phyloP scores from a whole-genome alignment of 2,888 invertebrate species.

The Uloborus plumipes region DNA sequence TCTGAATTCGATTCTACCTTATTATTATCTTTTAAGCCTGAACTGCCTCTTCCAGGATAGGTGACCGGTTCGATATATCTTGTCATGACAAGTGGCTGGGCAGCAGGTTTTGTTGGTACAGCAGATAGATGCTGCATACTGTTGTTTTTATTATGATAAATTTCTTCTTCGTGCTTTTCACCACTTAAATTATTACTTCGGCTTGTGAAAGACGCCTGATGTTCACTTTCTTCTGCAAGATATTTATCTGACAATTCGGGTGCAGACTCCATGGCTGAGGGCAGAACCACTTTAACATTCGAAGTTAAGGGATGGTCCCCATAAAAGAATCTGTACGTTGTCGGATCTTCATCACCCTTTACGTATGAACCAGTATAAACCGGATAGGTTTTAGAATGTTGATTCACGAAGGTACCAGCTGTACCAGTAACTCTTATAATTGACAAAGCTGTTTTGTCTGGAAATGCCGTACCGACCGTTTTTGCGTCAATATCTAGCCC shows the following conservation, averaged over 20 bases:
- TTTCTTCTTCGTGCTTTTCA: constrained; percentile 1
- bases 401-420: constrained; percentile 69
- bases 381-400: constrained; percentile 66
- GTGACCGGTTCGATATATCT: constrained; percentile 47
- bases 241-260: constrained; percentile 11
- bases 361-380: constrained; percentile 70
- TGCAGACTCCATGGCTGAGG: not conserved
- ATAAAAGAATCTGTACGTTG: constrained; percentile 70
- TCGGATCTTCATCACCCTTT: constrained; percentile 66
- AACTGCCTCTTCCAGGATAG: constrained; percentile 29
- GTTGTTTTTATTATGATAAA: constrained; percentile 10
- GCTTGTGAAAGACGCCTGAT: constrained; percentile 16
- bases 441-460: constrained; percentile 30
- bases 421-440: constrained; percentile 69
- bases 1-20: constrained; percentile 27
- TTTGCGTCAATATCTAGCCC: constrained; percentile 36
- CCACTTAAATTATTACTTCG: constrained; percentile 30
- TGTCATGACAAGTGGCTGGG: constrained; percentile 36
- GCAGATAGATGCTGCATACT: not conserved
- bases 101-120: not conserved
- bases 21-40: constrained; percentile 26
- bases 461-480: constrained; percentile 36
- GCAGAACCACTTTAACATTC: constrained; percentile 31
- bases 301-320: constrained; percentile 67
- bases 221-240: constrained; percentile 29